Conservation (phyloP, 2,888 invertebrate species). For the Conomelus anceps region DNA sequence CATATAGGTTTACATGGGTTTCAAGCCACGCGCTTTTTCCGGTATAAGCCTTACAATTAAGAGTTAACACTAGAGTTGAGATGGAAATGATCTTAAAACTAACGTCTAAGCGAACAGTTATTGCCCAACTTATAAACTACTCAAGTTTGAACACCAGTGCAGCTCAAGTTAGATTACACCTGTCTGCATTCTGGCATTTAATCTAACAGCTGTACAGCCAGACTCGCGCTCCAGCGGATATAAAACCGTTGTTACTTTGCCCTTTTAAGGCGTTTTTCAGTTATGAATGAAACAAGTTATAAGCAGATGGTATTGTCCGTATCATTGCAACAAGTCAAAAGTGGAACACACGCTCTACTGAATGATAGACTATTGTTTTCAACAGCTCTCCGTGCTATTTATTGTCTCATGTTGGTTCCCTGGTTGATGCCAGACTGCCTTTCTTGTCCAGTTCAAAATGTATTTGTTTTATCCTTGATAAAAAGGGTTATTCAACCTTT, state of each 20-base stretch:
- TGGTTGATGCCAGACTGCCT: not conserved
- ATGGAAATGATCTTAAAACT: not conserved
- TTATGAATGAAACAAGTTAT: not conserved
- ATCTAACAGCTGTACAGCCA: not conserved
- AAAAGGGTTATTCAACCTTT: too few species aligned
- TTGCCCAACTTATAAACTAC: not conserved
- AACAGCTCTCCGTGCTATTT: not conserved
- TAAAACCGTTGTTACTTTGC: not conserved
- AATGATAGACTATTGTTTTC: not conserved
- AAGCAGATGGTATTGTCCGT: not conserved
- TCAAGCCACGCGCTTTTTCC: too few species aligned
- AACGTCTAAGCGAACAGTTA: not conserved
- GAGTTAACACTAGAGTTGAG: too few species aligned
- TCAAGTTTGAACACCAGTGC: not conserved
- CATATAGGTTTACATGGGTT: too few species aligned
- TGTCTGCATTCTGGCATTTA: not conserved
- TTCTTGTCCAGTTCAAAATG: not conserved
- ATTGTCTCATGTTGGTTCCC: not conserved
- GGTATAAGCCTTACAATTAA: too few species aligned
- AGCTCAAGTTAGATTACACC: not conserved
- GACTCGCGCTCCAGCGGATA: too few species aligned
- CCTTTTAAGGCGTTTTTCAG: not conserved
- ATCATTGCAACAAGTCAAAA: not conserved
- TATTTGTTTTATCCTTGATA: too few species aligned
- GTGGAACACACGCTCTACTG: not conserved